Conservation (phyloP, 2,113 vertebrate genomes). For the Pongo pygmaeus region DNA sequence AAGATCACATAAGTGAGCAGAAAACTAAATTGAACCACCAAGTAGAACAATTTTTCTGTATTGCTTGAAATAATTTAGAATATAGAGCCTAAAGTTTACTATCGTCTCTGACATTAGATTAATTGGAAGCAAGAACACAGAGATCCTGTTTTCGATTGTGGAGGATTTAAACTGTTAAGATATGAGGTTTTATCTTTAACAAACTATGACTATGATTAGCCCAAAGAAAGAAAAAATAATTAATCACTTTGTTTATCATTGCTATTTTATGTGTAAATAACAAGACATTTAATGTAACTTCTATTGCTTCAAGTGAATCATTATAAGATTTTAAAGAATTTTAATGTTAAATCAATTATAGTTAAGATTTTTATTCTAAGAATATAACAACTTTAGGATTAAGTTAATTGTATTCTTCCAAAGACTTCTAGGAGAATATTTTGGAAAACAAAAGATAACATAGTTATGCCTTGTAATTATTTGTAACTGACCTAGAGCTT, state of each 20-base stretch:
- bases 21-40: background rate
- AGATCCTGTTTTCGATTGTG: background rate
- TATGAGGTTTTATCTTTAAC: background rate
- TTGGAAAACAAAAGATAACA: background rate
- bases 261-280: background rate
- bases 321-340: background rate
- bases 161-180: background rate
- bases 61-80: background rate
- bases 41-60: background rate
- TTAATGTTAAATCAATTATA: background rate
- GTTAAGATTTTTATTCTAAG: background rate
- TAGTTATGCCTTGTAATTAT: fast-evolving
- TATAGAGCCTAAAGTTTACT: background rate
- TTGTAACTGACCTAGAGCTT: background rate
- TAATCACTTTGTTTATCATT: background rate
- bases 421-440: background rate
- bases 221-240: background rate
- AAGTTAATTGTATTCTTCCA: background rate
- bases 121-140: background rate
- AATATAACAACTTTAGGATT: background rate
- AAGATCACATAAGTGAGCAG: background rate
- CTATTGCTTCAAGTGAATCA: background rate
- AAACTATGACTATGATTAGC: background rate
- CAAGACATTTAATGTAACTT: background rate
- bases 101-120: background rate